Evolutionary conservation across 2,888 invertebrate species (phyloP).

Genomic region (Synanthedon andrenaeformis): DNA sequence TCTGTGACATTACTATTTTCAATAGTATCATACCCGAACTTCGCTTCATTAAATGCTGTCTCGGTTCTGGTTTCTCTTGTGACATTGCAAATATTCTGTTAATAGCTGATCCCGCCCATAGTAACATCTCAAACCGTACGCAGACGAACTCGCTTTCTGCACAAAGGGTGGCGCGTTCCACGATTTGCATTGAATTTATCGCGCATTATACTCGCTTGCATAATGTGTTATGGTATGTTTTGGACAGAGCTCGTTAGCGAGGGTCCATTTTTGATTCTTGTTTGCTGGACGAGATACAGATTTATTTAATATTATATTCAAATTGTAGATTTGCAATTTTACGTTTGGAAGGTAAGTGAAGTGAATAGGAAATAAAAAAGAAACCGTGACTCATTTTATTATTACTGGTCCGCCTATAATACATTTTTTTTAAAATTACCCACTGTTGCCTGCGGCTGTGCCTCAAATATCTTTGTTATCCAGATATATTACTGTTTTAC

Average conservation of each 20-base stretch:
- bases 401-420: too few species aligned
- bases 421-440: neutral
- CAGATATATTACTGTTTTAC: too few species aligned
- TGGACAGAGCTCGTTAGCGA: neutral
- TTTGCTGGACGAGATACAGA: neutral
- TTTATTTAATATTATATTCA: neutral
- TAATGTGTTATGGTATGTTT: neutral
- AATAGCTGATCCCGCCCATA: neutral
- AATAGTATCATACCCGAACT: neutral
- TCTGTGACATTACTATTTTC: neutral
- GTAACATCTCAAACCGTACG: neutral
- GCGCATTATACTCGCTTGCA: neutral
- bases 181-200: neutral
- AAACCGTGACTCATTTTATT: too few species aligned
- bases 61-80: neutral
- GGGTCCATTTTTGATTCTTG: neutral
- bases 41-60: neutral
- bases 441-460: too few species aligned
- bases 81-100: neutral
- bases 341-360: neutral
- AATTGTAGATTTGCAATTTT: neutral
- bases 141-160: neutral
- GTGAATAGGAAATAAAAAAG: neutral
- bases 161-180: neutral
- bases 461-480: too few species aligned